Evolutionary conservation across 2,888 invertebrate species (phyloP), one percentile per base, ranked within the genome.

Genomic region (Agrotis exclamationis): DNA sequence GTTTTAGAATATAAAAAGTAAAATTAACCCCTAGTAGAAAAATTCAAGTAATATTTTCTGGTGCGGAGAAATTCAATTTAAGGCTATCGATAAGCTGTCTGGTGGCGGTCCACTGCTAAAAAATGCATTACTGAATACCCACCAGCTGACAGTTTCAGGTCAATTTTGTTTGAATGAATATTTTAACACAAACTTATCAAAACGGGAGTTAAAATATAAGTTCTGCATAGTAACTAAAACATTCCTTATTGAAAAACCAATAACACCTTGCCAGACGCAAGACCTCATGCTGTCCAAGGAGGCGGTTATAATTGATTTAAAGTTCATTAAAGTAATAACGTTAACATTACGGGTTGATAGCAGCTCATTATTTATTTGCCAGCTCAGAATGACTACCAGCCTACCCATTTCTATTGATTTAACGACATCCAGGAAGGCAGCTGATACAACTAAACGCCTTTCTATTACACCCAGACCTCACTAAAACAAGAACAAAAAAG

Each of bases 41-140:
- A 28, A 33, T 45, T 16, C 4, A 24, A 18, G 24, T 9, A 22
- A n/a, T 47, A 24, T 53, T 59, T 24, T 47, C 6, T 53, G 20
- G 14, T 44, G n/a, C 13, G 3, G 13, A 22, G 14, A 54, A 62
- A 47, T 48, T 72, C 20, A 45, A 53, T 48, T 63, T 63, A 5
- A 28, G 2, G 33, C 11, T 44, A 48, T 33, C 53, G 39, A 54
- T 39, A 58, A 56, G 39, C 39, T 13, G 53, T 57, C 54, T 33
- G 13, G 51, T 71, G 44, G 60, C 33, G 44, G 45, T 33, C 51
- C 24, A 18, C 65, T 48, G 28, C 68, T 51, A 33, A 65, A 77
- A 68, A 59, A 59, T 63, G 63, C 58, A 69, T 63, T 28, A 76
- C 54, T 28, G 54, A 22, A 60, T 48, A 44, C 18, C 18, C 18